Evolutionary conservation across 1,140 invertebrate genomes (phyloP).

Genomic region (Pseudachorutes palmiensis): DNA sequence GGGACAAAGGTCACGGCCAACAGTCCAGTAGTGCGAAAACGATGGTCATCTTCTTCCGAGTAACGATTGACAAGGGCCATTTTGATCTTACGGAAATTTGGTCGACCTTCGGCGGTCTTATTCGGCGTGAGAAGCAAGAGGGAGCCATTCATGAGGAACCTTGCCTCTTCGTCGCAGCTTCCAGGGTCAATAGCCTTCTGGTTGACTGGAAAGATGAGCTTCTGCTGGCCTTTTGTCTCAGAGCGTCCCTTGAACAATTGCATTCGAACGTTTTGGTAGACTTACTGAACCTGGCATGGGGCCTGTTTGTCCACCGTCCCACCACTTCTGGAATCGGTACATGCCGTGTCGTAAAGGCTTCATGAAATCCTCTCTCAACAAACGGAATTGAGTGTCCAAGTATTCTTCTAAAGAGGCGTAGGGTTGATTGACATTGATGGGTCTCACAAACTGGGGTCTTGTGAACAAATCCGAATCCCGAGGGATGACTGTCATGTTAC

Average conservation of each 20-base stretch:
- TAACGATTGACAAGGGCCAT: constrained; percentile 58
- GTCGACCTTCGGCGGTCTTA: not conserved
- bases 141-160: not conserved
- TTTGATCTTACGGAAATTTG: constrained; percentile 55
- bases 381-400: constrained; percentile 51
- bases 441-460: constrained; percentile 40
- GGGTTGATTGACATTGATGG: constrained; percentile 43
- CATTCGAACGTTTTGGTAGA: not conserved
- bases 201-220: not conserved
- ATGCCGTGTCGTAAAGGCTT: constrained; percentile 52
- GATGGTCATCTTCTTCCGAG: constrained; percentile 39
- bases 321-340: constrained; percentile 37
- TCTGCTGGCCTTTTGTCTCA: not conserved
- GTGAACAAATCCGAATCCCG: not conserved
- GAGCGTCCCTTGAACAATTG: not conserved
- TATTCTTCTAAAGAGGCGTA: constrained; percentile 48
- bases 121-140: not conserved
- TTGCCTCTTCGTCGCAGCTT: not conserved
- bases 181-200: not conserved
- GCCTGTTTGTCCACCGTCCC: constrained; percentile 7
- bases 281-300: not conserved
- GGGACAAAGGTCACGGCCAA: constrained; percentile 12
- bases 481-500: not conserved
- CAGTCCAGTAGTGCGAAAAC: not conserved
- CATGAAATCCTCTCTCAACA: constrained; percentile 56